A percentile compares a stretch with the other conserved stretches of the same genome.
Conservation (phyloP, 1,140 invertebrate genomes). For the Goniozus legneri region DNA sequence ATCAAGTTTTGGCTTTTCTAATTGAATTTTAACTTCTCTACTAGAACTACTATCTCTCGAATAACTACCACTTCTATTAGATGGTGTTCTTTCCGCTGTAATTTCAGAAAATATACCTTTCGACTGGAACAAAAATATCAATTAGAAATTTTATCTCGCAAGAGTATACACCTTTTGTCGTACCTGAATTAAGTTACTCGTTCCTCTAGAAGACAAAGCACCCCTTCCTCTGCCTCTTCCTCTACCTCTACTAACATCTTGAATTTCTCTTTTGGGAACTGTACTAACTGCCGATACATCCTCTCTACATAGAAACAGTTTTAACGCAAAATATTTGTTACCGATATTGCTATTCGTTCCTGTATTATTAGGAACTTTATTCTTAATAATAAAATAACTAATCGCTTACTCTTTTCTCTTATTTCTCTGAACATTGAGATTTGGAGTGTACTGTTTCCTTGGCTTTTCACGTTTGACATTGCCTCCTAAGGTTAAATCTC, state of each 20-base stretch:
- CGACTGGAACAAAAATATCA: constrained; percentile 31
- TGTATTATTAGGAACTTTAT: too few species aligned
- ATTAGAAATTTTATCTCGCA: constrained; percentile 2
- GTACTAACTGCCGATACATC: too few species aligned
- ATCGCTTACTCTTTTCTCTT: constrained; percentile 45
- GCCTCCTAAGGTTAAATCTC: constrained; percentile 45
- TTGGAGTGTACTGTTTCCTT: constrained; percentile 44
- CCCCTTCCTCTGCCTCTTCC: constrained; percentile 25
- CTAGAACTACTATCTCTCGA: constrained; percentile 18
- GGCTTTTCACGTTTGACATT: constrained; percentile 40
- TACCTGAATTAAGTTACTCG: constrained; percentile 41
- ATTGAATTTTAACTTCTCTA: constrained; percentile 15
- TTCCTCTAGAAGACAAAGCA: too few species aligned
- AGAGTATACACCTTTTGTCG: neutral
- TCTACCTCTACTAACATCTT: constrained; percentile 15
- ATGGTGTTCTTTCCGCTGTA: constrained; percentile 17
- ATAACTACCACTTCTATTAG: constrained; percentile 10
- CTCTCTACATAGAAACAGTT: too few species aligned
- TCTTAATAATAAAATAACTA: neutral
- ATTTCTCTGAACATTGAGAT: constrained; percentile 44
- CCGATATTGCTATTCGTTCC: too few species aligned
- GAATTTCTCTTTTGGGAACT: too few species aligned
- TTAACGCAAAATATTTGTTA: too few species aligned
- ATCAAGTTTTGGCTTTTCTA: constrained; percentile 41
- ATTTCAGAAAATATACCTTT: constrained; percentile 46